Evolutionary conservation across 2,888 invertebrate genomes (phyloP).

Genomic region (Taphrorychus bicolor): DNA sequence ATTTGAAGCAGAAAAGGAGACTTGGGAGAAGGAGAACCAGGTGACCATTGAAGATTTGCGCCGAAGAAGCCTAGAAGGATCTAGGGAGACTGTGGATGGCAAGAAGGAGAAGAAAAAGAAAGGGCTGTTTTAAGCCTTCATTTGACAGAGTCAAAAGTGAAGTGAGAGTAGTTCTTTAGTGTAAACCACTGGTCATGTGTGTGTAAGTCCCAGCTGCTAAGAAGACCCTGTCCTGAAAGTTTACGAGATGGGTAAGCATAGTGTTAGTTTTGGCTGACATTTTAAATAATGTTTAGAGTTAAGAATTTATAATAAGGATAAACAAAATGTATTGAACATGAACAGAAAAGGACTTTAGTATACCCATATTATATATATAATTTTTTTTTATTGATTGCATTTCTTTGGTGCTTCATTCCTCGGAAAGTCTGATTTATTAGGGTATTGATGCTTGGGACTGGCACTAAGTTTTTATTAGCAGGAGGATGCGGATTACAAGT

Average conservation of each 20-base stretch:
- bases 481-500: too few species aligned
- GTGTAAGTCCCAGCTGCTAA: too few species aligned
- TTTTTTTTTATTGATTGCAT: too few species aligned
- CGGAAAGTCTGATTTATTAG: too few species aligned
- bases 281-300: neutral
- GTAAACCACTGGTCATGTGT: too few species aligned
- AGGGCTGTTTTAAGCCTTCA: constrained; percentile 76
- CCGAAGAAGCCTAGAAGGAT: constrained; percentile 86
- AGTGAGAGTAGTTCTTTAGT: constrained; percentile 20
- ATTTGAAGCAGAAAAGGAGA: constrained; percentile 83
- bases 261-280: neutral
- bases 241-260: neutral
- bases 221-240: too few species aligned
- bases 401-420: neutral
- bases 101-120: constrained; percentile 92
- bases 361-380: too few species aligned
- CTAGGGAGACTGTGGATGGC: constrained; percentile 87
- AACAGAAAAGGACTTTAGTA: neutral
- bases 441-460: too few species aligned
- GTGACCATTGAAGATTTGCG: constrained; percentile 89
- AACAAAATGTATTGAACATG: neutral
- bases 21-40: constrained; percentile 91
- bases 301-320: neutral
- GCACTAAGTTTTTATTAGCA: too few species aligned
- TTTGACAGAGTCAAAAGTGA: neutral